Conservation (phyloP, 2,888 invertebrate genomes). For the Cheilosia vulpina region DNA sequence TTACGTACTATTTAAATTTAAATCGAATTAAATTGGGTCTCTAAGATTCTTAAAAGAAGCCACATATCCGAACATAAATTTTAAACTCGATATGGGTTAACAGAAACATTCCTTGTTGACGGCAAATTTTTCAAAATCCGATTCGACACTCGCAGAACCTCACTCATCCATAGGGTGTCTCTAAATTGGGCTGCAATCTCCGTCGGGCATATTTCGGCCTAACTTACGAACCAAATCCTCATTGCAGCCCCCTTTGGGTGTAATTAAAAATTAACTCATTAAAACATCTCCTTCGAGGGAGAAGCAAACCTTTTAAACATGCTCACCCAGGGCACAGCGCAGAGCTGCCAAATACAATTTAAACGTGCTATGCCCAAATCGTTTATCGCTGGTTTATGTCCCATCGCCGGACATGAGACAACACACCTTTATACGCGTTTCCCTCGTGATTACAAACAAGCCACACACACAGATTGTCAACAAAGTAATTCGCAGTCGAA, state of each 20-base stretch:
- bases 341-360: constrained; percentile 50
- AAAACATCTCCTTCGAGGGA: not conserved
- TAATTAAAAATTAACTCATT: constrained; percentile 14
- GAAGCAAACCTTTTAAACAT: not conserved
- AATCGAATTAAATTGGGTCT: too few relatives aligned
- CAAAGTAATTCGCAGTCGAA: constrained; percentile 49
- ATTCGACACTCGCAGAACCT: too few relatives aligned
- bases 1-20: too few relatives aligned
- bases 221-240: not conserved
- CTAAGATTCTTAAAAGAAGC: too few relatives aligned
- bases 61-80: too few relatives aligned
- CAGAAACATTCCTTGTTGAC: too few relatives aligned
- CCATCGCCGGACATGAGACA: constrained; percentile 42
- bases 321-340: not conserved
- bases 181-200: too few relatives aligned
- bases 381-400: constrained; percentile 32
- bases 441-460: constrained; percentile 13
- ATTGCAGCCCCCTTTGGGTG: not conserved
- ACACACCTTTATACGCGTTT: constrained; percentile 43
- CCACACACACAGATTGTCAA: constrained; percentile 56
- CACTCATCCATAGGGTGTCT: too few relatives aligned
- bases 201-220: too few relatives aligned
- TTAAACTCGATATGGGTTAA: too few relatives aligned
- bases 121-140: too few relatives aligned
- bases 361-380: constrained; percentile 48